These are phyloP conservation scores for Polyommatus icarus DNA, from an alignment of 2,888 invertebrate species.

Conservation along the genomic window DNA sequence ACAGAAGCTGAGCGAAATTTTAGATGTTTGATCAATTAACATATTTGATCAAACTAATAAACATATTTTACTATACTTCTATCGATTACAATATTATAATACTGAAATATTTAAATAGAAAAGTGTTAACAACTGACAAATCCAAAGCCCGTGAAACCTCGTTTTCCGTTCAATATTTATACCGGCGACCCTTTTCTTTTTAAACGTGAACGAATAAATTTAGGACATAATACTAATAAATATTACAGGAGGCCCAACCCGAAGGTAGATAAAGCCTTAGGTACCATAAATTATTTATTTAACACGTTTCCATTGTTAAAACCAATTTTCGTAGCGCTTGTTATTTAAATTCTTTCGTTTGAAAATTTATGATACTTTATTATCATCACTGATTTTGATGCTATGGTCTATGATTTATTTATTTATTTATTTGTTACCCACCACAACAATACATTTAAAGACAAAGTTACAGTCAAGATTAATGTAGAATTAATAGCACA, in stretches of 20 bases:
- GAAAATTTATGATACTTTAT: background rate
- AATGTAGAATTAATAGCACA: too few relatives aligned
- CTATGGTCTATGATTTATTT: too few relatives aligned
- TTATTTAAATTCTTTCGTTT: background rate
- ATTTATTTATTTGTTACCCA: too few relatives aligned
- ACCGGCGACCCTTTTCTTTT: conserved; percentile 13
- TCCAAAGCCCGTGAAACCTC: background rate
- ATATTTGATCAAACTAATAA: too few relatives aligned
- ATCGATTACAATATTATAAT: too few relatives aligned
- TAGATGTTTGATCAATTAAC: too few relatives aligned
- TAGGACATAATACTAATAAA: conserved; percentile 21
- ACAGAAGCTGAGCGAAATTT: too few relatives aligned
- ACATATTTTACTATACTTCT: too few relatives aligned
- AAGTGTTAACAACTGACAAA: background rate
- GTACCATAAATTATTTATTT: conserved; percentile 8
- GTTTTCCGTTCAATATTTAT: conserved; percentile 15
- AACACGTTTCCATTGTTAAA: conserved; percentile 12
- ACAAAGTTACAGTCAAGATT: too few relatives aligned
- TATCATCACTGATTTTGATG: too few relatives aligned
- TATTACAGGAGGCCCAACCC: conserved; percentile 17
- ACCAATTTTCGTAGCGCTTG: background rate
- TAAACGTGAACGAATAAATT: conserved; percentile 16
- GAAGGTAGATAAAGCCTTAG: background rate
- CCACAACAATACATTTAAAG: too few relatives aligned
- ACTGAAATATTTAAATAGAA: background rate